Percentiles rank a stretch among this genome's conserved stretches.
phyloP scores from a whole-genome alignment of 2,113 vertebrate genomes.

The Cricetomys ansorgei region DNA sequence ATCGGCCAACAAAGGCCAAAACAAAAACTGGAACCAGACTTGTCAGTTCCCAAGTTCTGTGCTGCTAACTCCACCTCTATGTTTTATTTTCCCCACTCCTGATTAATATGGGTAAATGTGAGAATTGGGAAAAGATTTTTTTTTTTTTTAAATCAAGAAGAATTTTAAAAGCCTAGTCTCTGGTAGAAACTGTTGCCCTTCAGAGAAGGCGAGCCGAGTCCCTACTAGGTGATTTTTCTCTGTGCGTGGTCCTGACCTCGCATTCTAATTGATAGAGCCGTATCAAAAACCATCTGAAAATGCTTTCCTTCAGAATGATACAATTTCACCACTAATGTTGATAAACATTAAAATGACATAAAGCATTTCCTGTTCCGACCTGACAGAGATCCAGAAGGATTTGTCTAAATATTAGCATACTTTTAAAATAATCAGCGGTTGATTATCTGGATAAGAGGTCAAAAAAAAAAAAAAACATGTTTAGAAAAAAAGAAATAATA shows the following conservation, averaged over 20 bases:
- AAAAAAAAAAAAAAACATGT: conserved; percentile 45
- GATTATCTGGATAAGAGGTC: conserved; percentile 74
- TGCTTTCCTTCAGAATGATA: conserved; percentile 58
- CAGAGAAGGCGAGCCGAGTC: neutral
- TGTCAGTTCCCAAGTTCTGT: neutral
- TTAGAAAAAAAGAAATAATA: conserved; percentile 48
- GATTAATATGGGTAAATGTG: neutral
- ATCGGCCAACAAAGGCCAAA: neutral
- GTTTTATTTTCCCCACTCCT: neutral
- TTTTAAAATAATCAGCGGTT: conserved; percentile 69
- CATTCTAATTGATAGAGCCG: neutral
- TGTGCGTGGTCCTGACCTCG: neutral
- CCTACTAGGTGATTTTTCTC: neutral
- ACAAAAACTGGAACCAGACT: neutral
- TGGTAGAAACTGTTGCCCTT: neutral
- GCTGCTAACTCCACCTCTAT: neutral
- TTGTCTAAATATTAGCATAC: conserved; percentile 80
- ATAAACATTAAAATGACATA: conserved; percentile 77
- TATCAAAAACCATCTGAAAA: conserved; percentile 68
- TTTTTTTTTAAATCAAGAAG: neutral
- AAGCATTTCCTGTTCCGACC: conserved; percentile 75
- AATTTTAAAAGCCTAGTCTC: neutral
- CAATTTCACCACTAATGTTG: conserved; percentile 73
- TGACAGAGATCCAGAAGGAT: conserved; percentile 72
- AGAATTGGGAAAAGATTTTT: neutral